Conservation (phyloP, 2,113 vertebrate species). For the Loxodonta africana region DNA sequence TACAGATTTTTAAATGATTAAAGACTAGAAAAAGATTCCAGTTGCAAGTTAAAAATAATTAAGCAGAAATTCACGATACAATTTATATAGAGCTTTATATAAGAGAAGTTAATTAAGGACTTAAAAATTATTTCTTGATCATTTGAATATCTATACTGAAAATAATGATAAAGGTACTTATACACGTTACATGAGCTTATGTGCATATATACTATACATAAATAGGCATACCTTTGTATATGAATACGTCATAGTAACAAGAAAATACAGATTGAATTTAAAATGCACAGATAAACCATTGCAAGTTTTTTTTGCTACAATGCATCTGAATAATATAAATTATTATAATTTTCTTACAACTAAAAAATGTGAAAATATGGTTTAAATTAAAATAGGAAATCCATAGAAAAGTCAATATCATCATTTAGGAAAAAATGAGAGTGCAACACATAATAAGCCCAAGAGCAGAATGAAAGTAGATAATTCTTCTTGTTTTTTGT, state of each 20-base stretch:
- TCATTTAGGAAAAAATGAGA: constrained; percentile 55
- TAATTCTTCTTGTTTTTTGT: constrained; percentile 11
- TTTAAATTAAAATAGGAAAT: constrained; percentile 73
- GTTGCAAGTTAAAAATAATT: constrained; percentile 41
- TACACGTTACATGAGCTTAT: neutral
- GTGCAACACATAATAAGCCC: neutral
- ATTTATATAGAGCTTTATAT: neutral
- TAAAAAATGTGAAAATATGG: constrained; percentile 51
- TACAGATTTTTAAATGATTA: constrained; percentile 32
- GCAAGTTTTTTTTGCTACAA: neutral
- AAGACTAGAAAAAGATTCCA: neutral
- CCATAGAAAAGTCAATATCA: constrained; percentile 52
- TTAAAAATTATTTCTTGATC: constrained; percentile 34
- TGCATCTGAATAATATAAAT: neutral
- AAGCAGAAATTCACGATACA: neutral
- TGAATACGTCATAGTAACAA: neutral
- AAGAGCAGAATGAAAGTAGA: neutral
- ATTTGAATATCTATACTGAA: constrained; percentile 17
- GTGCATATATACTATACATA: neutral
- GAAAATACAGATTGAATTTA: neutral
- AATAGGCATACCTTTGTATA: neutral
- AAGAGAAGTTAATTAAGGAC: neutral
- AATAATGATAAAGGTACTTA: neutral
- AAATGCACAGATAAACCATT: neutral
- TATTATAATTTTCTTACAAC: constrained; percentile 50